Conservation (phyloP, 2,888 invertebrate genomes). For the Slavum lentiscoides region DNA sequence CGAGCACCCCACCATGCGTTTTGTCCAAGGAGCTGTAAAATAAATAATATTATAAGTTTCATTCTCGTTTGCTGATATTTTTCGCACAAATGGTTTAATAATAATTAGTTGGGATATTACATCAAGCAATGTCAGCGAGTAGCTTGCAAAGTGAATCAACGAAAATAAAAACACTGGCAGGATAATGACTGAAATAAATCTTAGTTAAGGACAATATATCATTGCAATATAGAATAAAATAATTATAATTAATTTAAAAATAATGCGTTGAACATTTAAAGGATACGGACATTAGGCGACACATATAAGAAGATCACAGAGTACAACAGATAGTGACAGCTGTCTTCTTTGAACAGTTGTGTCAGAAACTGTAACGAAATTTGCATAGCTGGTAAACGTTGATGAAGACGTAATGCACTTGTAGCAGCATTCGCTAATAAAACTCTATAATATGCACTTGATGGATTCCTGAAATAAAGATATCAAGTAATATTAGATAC, state of each 20-base stretch:
- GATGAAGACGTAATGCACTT: constrained; percentile 91
- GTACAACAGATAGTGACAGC: constrained; percentile 95
- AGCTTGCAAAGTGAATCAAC: constrained; percentile 87
- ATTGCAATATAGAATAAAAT: background rate
- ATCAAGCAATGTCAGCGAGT: constrained; percentile 84
- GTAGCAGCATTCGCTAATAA: constrained; percentile 91
- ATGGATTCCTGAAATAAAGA: constrained; percentile 65
- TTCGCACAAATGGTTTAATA: background rate
- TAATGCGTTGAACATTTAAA: constrained; percentile 61
- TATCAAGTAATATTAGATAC: background rate
- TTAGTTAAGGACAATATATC: constrained; percentile 59
- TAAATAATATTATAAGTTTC: constrained; percentile 5
- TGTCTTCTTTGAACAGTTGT: constrained; percentile 82
- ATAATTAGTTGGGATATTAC: constrained; percentile 61
- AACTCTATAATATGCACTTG: constrained; percentile 87
- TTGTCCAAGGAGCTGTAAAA: constrained; percentile 81
- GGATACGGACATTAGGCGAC: constrained; percentile 86
- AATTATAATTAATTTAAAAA: background rate
- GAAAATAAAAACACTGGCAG: constrained; percentile 91
- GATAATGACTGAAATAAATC: constrained; percentile 72
- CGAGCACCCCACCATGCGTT: constrained; percentile 88
- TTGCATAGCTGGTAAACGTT: constrained; percentile 83
- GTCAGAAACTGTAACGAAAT: constrained; percentile 82
- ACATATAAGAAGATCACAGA: constrained; percentile 92
- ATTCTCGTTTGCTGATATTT: background rate